Evolutionary conservation across 2,113 vertebrate species (phyloP), one percentile per base, ranked within the genome.

Genomic region (Micromys minutus): DNA sequence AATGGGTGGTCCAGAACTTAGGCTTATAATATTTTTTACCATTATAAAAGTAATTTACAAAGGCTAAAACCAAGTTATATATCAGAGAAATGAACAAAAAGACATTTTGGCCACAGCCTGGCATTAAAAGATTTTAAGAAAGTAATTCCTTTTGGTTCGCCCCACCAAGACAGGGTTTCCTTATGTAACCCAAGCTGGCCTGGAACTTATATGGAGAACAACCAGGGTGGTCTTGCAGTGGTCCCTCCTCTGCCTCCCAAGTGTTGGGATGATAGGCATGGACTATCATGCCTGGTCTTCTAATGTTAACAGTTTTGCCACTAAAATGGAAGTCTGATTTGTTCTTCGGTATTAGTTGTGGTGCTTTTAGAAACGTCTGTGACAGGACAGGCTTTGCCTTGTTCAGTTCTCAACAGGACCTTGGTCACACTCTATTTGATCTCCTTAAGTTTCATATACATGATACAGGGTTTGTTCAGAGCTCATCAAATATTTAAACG

Each of bases 21-120:
- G 83, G 47, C 61, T 71, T 89, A 77, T 57, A 26, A 21, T 74
- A 22, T 81, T 94, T 96, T n/a, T 74, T 91, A 31, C 80, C 31
- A 86, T 95, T 61, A 90, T 52, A 94, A 95, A 93, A 92, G 26
- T 83, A 93, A 93, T 76, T 94, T 29, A 89, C 93, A 87, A 97
- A 96, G 52, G 52, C 50, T 94, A 87, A 96, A 96, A 94, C 74
- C 94, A 96, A 96, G 55, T 67, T 93, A 93, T n/a, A 69, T 89
- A 97, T 47, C 52, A 96, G 71, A 96, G 2, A 71, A 96, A 95
- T 50, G 50, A 92, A 95, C 92, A 91, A 67, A 92, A 94, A 11
- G n/a, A 91, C 79, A 94, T 88, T 74, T 83, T 90, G 16, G 89
- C 91, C 69, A 84, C 31, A 95, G 71, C 50, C 45, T 90, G 63